Evolutionary conservation across 2,888 invertebrate genomes (phyloP).

Genomic region (Chrysotoxum bicinctum): DNA sequence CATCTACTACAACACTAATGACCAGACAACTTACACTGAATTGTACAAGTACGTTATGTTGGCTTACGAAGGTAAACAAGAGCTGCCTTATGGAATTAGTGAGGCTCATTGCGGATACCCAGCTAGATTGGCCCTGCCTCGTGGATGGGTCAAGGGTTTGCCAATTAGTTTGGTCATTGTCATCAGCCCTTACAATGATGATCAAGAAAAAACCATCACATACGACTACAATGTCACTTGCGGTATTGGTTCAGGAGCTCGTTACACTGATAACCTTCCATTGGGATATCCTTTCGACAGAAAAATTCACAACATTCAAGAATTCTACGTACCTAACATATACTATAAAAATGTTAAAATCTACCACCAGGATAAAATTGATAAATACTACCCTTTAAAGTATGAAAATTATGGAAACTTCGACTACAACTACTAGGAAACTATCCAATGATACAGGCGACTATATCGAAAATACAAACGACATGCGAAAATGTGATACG

Average conservation of each 20-base stretch:
- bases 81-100: conserved; percentile 81
- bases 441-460: not conserved
- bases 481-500: not conserved
- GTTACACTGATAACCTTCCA: conserved; percentile 83
- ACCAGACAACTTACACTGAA: conserved; percentile 85
- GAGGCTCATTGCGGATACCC: conserved; percentile 85
- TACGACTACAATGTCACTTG: conserved; percentile 82
- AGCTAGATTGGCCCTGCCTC: conserved; percentile 85
- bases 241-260: conserved; percentile 83
- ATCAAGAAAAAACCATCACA: conserved; percentile 79
- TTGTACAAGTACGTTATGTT: conserved; percentile 85
- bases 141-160: conserved; percentile 85
- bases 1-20: conserved; percentile 83
- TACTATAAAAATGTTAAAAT: conserved; percentile 83
- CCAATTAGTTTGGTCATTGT: conserved; percentile 85
- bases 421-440: conserved; percentile 75
- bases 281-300: conserved; percentile 89
- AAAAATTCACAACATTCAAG: conserved; percentile 82
- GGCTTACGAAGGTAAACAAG: conserved; percentile 80
- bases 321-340: conserved; percentile 84
- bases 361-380: conserved; percentile 67
- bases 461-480: not conserved
- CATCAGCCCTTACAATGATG: conserved; percentile 82
- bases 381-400: conserved; percentile 74
- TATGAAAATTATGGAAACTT: conserved; percentile 77